Percentiles rank a stretch among this genome's conserved stretches.
These are phyloP conservation scores for Acutogordius australiensis DNA, from an alignment of 2,888 invertebrate genomes.

Conservation along the genomic window DNA sequence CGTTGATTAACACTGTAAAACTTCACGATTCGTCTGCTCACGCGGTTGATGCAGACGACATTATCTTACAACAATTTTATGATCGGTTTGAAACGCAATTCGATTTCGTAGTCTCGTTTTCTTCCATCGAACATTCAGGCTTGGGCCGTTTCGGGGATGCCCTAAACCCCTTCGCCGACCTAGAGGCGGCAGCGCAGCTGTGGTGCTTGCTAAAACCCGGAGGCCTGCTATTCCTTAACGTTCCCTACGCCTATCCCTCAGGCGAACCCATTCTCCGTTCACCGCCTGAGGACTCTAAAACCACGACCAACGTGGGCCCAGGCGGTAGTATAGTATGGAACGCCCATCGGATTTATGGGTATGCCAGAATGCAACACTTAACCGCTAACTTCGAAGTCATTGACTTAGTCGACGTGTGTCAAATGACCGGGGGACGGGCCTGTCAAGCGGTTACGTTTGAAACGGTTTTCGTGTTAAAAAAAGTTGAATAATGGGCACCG, in stretches of 20 bases:
- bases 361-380: not conserved
- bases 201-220: not conserved
- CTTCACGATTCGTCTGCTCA: too few relatives aligned
- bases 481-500: too few relatives aligned
- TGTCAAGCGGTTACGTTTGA: not conserved
- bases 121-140: not conserved
- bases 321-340: not conserved
- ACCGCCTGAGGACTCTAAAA: too few relatives aligned
- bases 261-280: too few relatives aligned
- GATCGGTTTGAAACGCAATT: too few relatives aligned
- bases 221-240: not conserved
- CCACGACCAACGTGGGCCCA: too few relatives aligned
- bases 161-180: not conserved
- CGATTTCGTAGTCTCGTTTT: slow-evolving; percentile 1
- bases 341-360: slow-evolving; percentile 1
- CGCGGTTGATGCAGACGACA: too few relatives aligned
- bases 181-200: not conserved
- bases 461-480: too few relatives aligned
- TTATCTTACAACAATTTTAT: too few relatives aligned
- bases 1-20: too few relatives aligned
- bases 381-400: slow-evolving; percentile 2
- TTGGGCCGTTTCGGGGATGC: not conserved
- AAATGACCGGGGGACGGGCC: not conserved
- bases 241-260: not conserved
- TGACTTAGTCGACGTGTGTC: not conserved